Conservation (phyloP, 2,797 vertebrate species). For the Tenualosa thibaudeaui region DNA sequence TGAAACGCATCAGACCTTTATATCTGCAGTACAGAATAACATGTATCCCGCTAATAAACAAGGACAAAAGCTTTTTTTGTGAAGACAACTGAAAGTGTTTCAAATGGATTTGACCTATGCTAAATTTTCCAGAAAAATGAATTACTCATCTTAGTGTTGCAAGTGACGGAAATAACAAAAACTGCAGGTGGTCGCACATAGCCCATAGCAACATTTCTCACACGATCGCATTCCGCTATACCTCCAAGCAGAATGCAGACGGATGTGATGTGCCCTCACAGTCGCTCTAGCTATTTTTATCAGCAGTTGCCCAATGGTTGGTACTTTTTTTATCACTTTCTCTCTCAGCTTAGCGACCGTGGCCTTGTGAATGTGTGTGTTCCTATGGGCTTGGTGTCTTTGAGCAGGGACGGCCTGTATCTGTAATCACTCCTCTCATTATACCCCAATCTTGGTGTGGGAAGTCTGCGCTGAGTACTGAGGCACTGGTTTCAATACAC, state of each 20-base stretch:
- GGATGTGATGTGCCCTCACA: neutral
- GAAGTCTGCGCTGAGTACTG: neutral
- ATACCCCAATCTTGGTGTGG: neutral
- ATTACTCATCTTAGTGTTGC: neutral
- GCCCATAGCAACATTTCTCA: neutral
- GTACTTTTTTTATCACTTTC: neutral
- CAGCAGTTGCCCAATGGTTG: neutral
- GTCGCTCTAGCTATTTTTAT: neutral
- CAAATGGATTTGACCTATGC: neutral
- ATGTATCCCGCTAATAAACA: neutral
- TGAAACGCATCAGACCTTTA: too few species aligned
- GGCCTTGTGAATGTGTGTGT: slow-evolving; percentile 30
- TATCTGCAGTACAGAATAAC: too few species aligned
- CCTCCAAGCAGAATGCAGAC: neutral
- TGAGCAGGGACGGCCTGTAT: slow-evolving; percentile 37
- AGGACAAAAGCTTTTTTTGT: neutral
- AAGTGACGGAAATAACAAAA: neutral
- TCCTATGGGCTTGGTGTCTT: slow-evolving; percentile 40
- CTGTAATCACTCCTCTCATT: slow-evolving; percentile 1
- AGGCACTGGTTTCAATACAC: neutral
- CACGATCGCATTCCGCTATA: neutral
- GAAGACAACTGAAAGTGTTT: neutral
- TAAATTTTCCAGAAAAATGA: neutral
- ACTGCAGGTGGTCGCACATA: neutral
- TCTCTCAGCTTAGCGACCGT: neutral